These are phyloP conservation scores for Parambassis ranga DNA, from an alignment of 2,797 vertebrate genomes.

Conservation along the genomic window DNA sequence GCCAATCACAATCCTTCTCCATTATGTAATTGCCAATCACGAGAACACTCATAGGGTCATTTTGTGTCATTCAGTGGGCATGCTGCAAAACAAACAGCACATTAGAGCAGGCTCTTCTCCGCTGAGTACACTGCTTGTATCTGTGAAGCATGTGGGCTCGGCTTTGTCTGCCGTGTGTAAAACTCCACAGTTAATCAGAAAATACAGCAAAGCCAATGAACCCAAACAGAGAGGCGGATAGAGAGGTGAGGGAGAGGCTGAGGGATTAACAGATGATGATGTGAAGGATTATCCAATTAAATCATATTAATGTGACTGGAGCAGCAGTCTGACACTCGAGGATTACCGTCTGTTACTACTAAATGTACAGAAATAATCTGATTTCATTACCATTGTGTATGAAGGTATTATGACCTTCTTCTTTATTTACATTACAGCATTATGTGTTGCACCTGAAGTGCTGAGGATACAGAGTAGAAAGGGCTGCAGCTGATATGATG, in stretches of 20 bases:
- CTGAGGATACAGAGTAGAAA: background rate
- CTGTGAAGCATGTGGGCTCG: background rate
- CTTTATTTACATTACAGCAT: background rate
- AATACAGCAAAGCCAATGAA: background rate
- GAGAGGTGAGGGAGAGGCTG: background rate
- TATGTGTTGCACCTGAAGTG: background rate
- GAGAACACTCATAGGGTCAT: conserved; percentile 3
- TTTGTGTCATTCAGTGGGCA: background rate
- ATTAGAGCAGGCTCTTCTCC: background rate
- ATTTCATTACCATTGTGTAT: too few relatives aligned
- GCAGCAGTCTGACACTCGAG: background rate
- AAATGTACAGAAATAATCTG: background rate
- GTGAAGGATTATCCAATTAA: conserved; percentile 25
- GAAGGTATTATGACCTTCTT: background rate
- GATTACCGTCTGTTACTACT: background rate
- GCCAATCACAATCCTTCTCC: conserved; percentile 48
- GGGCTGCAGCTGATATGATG: too few relatives aligned
- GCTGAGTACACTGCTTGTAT: background rate
- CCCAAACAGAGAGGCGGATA: background rate
- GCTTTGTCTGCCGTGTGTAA: too few relatives aligned
- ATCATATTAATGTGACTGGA: conserved; percentile 7
- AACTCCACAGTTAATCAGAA: too few relatives aligned
- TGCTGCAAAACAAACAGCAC: background rate
- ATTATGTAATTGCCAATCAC: conserved; percentile 60
- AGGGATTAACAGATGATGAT: conserved; percentile 21